Conservation (phyloP, 2,888 invertebrate species). For the Seladonia tumulorum region DNA sequence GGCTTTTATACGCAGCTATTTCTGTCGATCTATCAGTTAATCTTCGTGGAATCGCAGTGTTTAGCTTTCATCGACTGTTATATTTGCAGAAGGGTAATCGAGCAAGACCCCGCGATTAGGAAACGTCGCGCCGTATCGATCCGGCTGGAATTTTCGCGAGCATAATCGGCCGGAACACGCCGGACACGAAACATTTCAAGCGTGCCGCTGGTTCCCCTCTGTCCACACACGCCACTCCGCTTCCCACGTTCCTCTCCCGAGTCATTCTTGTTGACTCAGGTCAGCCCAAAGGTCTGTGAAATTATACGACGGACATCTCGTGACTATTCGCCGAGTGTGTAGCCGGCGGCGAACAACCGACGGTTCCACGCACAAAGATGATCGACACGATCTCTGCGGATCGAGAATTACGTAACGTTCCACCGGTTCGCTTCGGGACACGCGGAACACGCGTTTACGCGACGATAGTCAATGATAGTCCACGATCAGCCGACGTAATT, state of each 20-base stretch:
- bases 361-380: constrained; percentile 47
- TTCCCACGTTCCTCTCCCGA: constrained; percentile 67
- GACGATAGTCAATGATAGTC: neutral
- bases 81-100: neutral
- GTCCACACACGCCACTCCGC: constrained; percentile 61
- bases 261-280: constrained; percentile 71
- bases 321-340: constrained; percentile 65
- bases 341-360: constrained; percentile 42
- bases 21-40: neutral
- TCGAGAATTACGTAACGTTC: constrained; percentile 39
- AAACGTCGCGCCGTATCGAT: neutral
- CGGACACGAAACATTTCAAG: constrained; percentile 52
- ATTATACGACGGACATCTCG: constrained; percentile 68
- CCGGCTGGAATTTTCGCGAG: constrained; percentile 5
- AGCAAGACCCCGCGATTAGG: neutral
- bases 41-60: too few relatives aligned
- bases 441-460: neutral
- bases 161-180: neutral
- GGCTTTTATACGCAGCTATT: neutral
- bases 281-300: constrained; percentile 69
- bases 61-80: too few relatives aligned
- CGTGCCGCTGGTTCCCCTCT: constrained; percentile 33
- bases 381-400: constrained; percentile 32
- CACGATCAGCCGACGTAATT: neutral
- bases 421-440: neutral